Conservation (phyloP, 2,797 vertebrate species). For the Onychomys arenicola region DNA sequence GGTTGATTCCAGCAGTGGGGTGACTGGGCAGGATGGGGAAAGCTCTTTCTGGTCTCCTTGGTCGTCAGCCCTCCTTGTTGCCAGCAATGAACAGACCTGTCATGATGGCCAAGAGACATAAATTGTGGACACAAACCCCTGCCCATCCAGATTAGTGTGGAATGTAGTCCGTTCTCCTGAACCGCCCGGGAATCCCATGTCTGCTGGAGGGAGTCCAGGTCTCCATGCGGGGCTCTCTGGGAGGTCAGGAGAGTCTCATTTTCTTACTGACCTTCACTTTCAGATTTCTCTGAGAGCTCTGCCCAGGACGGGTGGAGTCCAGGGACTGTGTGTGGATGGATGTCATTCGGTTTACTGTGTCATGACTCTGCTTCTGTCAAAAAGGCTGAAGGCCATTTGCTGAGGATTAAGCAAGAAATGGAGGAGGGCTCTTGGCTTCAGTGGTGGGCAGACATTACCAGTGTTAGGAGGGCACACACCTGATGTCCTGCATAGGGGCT, state of each 20-base stretch:
- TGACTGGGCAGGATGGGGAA: not conserved
- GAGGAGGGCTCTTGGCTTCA: not conserved
- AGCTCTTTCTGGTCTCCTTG: not conserved
- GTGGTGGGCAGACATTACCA: fast-evolving
- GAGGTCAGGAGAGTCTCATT: fast-evolving
- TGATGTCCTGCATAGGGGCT: fast-evolving
- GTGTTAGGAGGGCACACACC: too few species aligned
- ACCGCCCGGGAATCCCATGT: too few species aligned
- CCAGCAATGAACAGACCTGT: not conserved
- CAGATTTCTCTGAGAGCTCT: not conserved
- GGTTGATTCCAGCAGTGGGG: not conserved
- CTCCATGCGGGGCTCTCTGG: not conserved
- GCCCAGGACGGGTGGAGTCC: not conserved
- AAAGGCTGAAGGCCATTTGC: not conserved
- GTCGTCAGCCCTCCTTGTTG: not conserved
- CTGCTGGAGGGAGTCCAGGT: not conserved
- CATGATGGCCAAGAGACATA: not conserved
- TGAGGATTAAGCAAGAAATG: not conserved
- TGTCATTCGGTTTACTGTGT: too few species aligned
- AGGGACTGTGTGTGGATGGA: not conserved
- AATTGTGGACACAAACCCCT: not conserved
- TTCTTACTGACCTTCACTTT: not conserved
- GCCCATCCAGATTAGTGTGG: not conserved
- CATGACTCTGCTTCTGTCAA: not conserved
- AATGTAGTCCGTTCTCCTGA: fast-evolving